Conservation (phyloP, 2,113 vertebrate species). For the Phaethon lepturus region DNA sequence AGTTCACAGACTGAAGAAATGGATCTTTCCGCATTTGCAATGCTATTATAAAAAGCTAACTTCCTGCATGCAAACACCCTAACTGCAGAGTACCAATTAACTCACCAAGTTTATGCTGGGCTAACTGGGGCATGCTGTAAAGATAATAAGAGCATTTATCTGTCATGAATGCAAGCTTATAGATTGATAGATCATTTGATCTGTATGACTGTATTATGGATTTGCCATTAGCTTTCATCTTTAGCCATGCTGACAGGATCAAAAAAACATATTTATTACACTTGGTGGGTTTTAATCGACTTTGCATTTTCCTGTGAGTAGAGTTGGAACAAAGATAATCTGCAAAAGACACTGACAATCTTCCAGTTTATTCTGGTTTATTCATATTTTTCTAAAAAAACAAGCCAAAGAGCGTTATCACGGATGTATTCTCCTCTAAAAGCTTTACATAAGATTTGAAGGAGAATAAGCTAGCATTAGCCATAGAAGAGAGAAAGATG, state of each 20-base stretch:
- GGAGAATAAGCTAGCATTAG: slow-evolving; percentile 18
- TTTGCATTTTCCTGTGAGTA: not conserved
- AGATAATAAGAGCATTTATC: slow-evolving; percentile 42
- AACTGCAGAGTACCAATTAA: not conserved
- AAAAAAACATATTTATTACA: slow-evolving; percentile 39
- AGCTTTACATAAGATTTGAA: slow-evolving; percentile 13
- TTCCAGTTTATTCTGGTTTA: slow-evolving; percentile 27
- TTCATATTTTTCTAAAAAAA: not conserved
- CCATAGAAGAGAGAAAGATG: not conserved
- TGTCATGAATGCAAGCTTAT: slow-evolving; percentile 19
- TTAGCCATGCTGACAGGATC: slow-evolving; percentile 27
- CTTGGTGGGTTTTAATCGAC: slow-evolving; percentile 43
- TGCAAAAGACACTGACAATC: not conserved
- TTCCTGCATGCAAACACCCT: not conserved
- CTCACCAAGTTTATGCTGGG: not conserved
- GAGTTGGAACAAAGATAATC: slow-evolving; percentile 9
- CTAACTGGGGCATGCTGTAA: not conserved
- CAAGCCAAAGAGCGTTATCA: not conserved
- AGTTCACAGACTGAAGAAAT: not conserved
- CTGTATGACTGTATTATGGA: slow-evolving; percentile 23
- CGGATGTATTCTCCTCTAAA: not conserved
- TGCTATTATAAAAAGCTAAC: not conserved
- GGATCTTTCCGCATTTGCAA: not conserved
- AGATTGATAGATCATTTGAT: slow-evolving; percentile 39
- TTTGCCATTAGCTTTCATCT: slow-evolving; percentile 53